phyloP scores from a whole-genome alignment of 2,797 vertebrate species.

The Zalophus californianus region DNA sequence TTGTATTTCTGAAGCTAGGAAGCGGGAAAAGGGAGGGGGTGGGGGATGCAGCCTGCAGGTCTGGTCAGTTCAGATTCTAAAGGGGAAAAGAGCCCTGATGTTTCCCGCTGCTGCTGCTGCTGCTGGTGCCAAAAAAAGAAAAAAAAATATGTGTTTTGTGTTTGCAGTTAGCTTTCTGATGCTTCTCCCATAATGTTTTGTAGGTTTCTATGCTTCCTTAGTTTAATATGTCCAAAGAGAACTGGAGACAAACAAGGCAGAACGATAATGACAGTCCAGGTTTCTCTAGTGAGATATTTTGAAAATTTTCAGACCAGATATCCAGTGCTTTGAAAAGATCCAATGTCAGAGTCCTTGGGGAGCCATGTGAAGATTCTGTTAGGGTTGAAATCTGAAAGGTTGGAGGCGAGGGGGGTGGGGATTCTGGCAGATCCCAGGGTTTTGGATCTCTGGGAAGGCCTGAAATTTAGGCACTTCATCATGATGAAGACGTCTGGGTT shows the following conservation, averaged over 20 bases:
- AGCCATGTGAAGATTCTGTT: constrained; percentile 19
- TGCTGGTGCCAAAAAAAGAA: not conserved
- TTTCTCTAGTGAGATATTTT: constrained; percentile 59
- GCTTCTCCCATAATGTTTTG: constrained; percentile 74
- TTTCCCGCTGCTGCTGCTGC: not conserved
- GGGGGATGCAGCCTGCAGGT: constrained; percentile 8
- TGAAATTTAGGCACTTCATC: constrained; percentile 71
- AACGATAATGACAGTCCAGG: not conserved
- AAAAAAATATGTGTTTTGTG: not conserved
- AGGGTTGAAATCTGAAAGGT: constrained; percentile 36
- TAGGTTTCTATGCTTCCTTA: constrained; percentile 81
- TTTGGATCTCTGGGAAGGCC: constrained; percentile 68
- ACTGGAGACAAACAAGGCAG: constrained; percentile 38
- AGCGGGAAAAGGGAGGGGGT: not conserved
- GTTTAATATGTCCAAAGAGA: constrained; percentile 47
- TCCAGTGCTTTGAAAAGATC: constrained; percentile 66
- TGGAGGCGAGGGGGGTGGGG: not conserved
- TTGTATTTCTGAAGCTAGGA: constrained; percentile 55
- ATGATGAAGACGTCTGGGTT: constrained; percentile 82
- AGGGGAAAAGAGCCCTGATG: not conserved
- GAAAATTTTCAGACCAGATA: constrained; percentile 72
- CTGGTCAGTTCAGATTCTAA: constrained; percentile 56
- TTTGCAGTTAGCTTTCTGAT: constrained; percentile 55
- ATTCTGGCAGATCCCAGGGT: constrained; percentile 48
- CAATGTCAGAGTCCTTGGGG: constrained; percentile 52